Base-by-base conservation (phyloP, 2,888 invertebrate species). In the Campaea margaritaria region DNA sequence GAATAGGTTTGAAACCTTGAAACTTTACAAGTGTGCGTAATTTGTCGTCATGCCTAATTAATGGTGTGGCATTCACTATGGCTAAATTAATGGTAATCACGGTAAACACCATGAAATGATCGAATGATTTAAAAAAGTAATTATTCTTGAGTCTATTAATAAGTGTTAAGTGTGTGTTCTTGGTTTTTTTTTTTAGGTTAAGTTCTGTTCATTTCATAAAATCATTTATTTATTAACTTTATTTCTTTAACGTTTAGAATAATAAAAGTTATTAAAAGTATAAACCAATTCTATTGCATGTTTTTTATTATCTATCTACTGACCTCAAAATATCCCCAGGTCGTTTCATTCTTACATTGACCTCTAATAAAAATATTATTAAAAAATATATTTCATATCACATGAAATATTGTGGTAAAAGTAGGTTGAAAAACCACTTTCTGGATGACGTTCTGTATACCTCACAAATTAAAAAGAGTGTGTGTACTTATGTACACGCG, bases 31-130 rank as follows among this genome's bases (percentile, higher is more conserved):
- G 58, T 62, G 56, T 58, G 60, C 57, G 55, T 57, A 53, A 58
- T 65, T 62, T 64, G 59, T 65, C 63, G 69, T 66, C 65, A 69
- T 63, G 72, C 65, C 60, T 64, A 59, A 62, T 67, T 65, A 57
- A 58, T 31, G 31, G 31, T 52, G 57, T 65, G 47, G 55, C 55
- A 60, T 56, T 68, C 50, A 49, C 48, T 68, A 57, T 64, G 28
- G 55, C 53, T 16, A 62, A 62, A 61, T 66, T 66, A 55, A 65
- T 67, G 58, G 57, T 51, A 46, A 55, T 68, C 54, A 45, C 51
- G 38, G 50, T 49, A 58, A 50, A 46, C 41, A 41, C 49, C 53
- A 64, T 62, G 43, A 53, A 55, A 52, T 56, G 27, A 21, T 43
- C 12, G 34, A 52, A 47, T 47, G 16, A 12, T 28, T 50, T 50